These are phyloP conservation scores for Drosophila limbata DNA, from an alignment of 2,888 invertebrate genomes.

Conservation along the genomic window DNA sequence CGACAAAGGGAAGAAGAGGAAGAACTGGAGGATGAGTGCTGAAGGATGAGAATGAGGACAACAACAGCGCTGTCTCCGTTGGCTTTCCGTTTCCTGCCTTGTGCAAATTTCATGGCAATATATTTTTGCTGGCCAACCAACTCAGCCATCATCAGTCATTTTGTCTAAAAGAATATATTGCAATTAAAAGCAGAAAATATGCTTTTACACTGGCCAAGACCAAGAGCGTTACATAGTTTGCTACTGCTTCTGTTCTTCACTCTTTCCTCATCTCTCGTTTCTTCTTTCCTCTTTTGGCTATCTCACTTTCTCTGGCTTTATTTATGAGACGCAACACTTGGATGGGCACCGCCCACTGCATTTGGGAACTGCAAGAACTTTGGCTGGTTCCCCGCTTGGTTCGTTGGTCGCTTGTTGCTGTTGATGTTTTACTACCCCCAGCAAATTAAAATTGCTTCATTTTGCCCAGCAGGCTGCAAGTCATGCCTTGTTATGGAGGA, in stretches of 20 bases:
- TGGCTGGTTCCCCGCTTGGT: slow-evolving; percentile 38
- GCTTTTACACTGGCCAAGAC: slow-evolving; percentile 69
- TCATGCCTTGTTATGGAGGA: slow-evolving; percentile 57
- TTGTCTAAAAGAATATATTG: slow-evolving; percentile 81
- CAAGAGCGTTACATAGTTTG: slow-evolving; percentile 52
- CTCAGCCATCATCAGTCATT: slow-evolving; percentile 77
- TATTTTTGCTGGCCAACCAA: slow-evolving; percentile 68
- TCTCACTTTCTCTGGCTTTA: slow-evolving; percentile 43
- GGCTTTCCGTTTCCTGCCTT: slow-evolving; percentile 76
- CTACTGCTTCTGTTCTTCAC: slow-evolving; percentile 14
- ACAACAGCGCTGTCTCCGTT: slow-evolving; percentile 65
- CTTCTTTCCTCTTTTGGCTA: not conserved
- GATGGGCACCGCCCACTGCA: slow-evolving; percentile 62
- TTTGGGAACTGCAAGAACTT: slow-evolving; percentile 61
- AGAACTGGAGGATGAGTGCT: not conserved
- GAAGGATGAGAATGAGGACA: slow-evolving; percentile 25
- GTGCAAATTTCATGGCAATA: slow-evolving; percentile 78
- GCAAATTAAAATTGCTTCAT: slow-evolving; percentile 78
- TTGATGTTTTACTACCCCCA: slow-evolving; percentile 76
- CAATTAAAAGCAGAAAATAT: slow-evolving; percentile 80
- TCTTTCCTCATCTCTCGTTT: not conserved
- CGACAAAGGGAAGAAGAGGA: slow-evolving; percentile 35
- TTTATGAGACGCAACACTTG: slow-evolving; percentile 78
- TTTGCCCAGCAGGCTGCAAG: slow-evolving; percentile 56
- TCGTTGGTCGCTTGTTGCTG: slow-evolving; percentile 59